A percentile compares a stretch with the other conserved stretches of the same genome.
These are phyloP conservation scores for Marcusenius ussheri DNA, from an alignment of 2,113 vertebrate species.

Conservation along the genomic window DNA sequence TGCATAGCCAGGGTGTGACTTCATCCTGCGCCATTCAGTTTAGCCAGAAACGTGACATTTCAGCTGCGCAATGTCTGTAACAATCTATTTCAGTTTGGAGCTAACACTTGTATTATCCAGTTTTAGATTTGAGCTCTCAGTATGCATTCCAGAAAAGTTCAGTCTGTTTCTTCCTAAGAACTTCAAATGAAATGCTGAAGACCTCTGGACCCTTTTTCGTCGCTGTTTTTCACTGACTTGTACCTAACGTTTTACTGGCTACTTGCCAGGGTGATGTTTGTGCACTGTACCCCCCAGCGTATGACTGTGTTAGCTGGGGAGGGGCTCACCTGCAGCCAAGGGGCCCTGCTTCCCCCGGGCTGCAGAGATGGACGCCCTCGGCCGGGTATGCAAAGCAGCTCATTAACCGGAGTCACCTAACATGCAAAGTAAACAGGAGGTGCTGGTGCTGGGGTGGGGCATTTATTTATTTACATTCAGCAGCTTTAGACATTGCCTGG, in stretches of 20 bases:
- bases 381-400: slow-evolving; percentile 14
- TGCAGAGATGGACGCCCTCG: not conserved
- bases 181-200: not conserved
- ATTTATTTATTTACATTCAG: slow-evolving; percentile 17
- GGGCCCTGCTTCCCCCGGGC: not conserved
- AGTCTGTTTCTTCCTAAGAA: not conserved
- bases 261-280: not conserved
- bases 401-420: not conserved
- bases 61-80: not conserved
- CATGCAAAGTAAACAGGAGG: slow-evolving; percentile 23
- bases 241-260: not conserved
- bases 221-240: not conserved
- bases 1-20: not conserved
- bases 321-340: not conserved
- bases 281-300: not conserved
- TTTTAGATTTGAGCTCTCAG: not conserved
- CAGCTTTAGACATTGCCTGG: not conserved
- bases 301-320: not conserved
- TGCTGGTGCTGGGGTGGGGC: not conserved
- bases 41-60: not conserved
- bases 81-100: not conserved
- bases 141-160: not conserved
- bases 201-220: not conserved
- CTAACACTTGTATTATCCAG: not conserved
- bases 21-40: not conserved